Evolutionary conservation across 92 coral and sea anemone species (phyloP).

Genomic region (Porites rus): DNA sequence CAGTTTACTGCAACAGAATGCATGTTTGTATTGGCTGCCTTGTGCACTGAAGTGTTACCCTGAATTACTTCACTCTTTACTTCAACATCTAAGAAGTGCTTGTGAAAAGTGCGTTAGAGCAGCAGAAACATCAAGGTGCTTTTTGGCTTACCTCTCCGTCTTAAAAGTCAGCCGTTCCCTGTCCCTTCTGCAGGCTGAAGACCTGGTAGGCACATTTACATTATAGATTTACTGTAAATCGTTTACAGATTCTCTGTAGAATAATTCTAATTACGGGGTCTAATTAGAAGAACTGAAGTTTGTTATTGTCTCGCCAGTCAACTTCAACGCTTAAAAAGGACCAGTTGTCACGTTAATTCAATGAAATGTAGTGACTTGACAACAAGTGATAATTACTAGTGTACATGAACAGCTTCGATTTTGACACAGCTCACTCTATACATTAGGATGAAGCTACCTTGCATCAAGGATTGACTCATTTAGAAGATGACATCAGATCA

Average conservation of each 20-base stretch:
- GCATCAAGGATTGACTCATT: slow-evolving; percentile 52
- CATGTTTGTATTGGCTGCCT: slow-evolving; percentile 83
- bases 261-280: neutral
- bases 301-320: neutral
- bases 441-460: slow-evolving; percentile 51
- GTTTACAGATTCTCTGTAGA: neutral
- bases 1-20: slow-evolving; percentile 69
- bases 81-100: slow-evolving; percentile 31
- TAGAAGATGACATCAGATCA: slow-evolving; percentile 69
- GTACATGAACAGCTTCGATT: too few species aligned
- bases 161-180: slow-evolving; percentile 62
- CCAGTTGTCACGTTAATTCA: neutral
- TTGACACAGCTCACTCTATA: neutral
- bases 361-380: neutral
- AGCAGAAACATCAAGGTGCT: neutral
- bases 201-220: slow-evolving; percentile 39
- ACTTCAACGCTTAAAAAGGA: neutral
- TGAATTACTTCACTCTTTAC: slow-evolving; percentile 34
- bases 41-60: slow-evolving; percentile 76
- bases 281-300: neutral
- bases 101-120: neutral
- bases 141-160: slow-evolving; percentile 56
- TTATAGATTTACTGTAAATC: neutral
- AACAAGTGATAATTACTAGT: neutral
- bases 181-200: slow-evolving; percentile 36